Percentiles rank a stretch among this genome's conserved stretches.
Conservation (phyloP, 2,113 vertebrate species). For the Hippocampus mohnikei region DNA sequence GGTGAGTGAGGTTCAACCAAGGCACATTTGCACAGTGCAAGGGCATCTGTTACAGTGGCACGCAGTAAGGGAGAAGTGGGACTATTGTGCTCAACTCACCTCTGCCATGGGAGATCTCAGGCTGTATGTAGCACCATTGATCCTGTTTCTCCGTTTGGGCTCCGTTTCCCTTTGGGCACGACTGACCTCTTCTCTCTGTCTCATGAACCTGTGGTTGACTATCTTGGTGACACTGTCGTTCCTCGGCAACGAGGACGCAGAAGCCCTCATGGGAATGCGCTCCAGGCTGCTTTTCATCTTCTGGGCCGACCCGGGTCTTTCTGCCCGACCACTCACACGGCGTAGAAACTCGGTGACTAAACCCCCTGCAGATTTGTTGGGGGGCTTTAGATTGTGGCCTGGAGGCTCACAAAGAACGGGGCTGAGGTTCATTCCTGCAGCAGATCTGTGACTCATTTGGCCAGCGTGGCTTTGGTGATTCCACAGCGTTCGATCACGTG, state of each 20-base stretch:
- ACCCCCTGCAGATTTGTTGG: conserved; percentile 74
- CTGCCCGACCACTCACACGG: conserved; percentile 84
- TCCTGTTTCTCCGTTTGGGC: conserved; percentile 30
- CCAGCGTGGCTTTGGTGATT: conserved; percentile 79
- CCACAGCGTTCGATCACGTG: conserved; percentile 82
- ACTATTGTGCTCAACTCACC: conserved; percentile 64
- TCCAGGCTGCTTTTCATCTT: conserved; percentile 69
- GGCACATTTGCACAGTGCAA: not conserved
- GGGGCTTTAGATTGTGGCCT: conserved; percentile 36
- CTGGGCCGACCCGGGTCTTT: conserved; percentile 71
- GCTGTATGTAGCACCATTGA: conserved; percentile 64
- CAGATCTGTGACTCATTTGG: conserved; percentile 67
- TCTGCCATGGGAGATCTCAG: conserved; percentile 68
- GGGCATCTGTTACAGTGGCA: not conserved
- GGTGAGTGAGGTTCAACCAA: too few species aligned
- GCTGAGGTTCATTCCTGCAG: conserved; percentile 27
- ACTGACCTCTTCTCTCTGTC: conserved; percentile 77
- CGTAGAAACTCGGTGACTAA: conserved; percentile 94
- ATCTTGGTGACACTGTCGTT: conserved; percentile 80
- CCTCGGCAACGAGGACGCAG: conserved; percentile 56
- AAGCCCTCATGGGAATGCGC: conserved; percentile 51
- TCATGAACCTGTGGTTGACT: conserved; percentile 87
- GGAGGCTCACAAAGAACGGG: conserved; percentile 16
- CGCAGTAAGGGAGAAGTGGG: not conserved
- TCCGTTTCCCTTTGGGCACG: conserved; percentile 54